Evolutionary conservation across 2,797 vertebrate genomes (phyloP), one percentile per base, ranked within the genome.

Genomic region (Enteromius argenteus): DNA sequence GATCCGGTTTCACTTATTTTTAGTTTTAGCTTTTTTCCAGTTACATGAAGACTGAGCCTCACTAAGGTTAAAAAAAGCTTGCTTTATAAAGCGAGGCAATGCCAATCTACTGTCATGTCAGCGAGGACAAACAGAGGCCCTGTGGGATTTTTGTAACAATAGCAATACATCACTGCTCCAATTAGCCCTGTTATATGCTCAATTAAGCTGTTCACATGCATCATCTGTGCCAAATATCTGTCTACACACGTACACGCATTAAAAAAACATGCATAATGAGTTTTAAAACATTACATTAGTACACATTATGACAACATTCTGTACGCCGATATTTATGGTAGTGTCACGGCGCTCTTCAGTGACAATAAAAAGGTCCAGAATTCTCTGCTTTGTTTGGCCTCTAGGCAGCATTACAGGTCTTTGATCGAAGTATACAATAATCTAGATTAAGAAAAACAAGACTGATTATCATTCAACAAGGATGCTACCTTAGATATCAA

Each of bases 171-270:
- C 92, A 91, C 88, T 56, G 90, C 91, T 92, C 88, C 91, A 94
- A 95, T 93, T 92, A 94, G 85, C 81, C 91, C 91, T 90, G 94
- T 95, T 92, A 94, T 92, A 95, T 92, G 92, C 93, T 94, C 91
- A 96, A 94, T 95, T 94, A 95, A 90, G 88, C 90, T 91, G 92
- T 92, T 93, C 92, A 83, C 79, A 86, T 84, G 80, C 83, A 87
- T 73, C 35, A 69, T 84, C 51, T 62, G 81, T 35, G 75, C 79
- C 79, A 86, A 85, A 88, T 85, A 84, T 73, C 77, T 58, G 66
- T 60, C 75, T 64, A 83, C 76, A 71, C 46, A 44, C 5, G 30
- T 27, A 14, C 37, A 51, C 7, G 17, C 30, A 76, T 53, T 44
- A 42, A 75, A 49, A 56, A 69, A 66, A 80, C 37, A 69, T 32